Base-by-base conservation (phyloP, 2,113 vertebrate genomes). In the Plectropomus leopardus region DNA sequence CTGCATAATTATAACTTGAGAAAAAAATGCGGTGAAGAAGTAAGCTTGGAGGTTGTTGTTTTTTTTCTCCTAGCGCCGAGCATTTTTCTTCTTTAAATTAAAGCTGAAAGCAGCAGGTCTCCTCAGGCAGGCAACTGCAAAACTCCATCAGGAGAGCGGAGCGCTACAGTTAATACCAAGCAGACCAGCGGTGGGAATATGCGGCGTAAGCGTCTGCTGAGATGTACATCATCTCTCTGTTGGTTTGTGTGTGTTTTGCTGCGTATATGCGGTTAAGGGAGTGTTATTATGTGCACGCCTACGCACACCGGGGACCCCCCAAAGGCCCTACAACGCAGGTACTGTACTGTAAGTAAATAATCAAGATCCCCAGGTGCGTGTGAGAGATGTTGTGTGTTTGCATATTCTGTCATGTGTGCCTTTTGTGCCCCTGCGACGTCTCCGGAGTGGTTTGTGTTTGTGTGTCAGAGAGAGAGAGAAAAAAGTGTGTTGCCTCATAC, bases 331-430 rank as follows among this genome's bases (percentile, higher is more conserved):
- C 72, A 10, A 48, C 9, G 82, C 83, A 87, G 78, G 81, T 86
- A 86, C 67, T 55, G 80, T 76, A 69, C 86, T 85, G 79, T 90
- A 83, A 90, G 89, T 90, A 91, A 92, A 91, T 92, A 88, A 85
- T 70, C 57, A 42, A 45, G 57, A 69, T 87, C 70, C 88, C 88
- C 75, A 28, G 26, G 80, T 72, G 85, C 69, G 79, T 26, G 69
- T 67, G 45, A 21, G 44, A 32, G 58, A 55, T 3, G 14, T 50
- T 36, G 67, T 66, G 69, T 17, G 66, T 68, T 68, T 84, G 84
- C 67, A 8, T 78, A 59, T 69, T 83, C 69, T 65, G 64, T 69
- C 88, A 76, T 65, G 81, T 76, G 80, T 28, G 82, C 63, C 80
- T 79, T 73, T 66, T 71, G 82, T 75, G 77, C 81, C 85, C 2